phyloP scores from a whole-genome alignment of 2,113 vertebrate species.

The Neopipo cinnamomea region DNA sequence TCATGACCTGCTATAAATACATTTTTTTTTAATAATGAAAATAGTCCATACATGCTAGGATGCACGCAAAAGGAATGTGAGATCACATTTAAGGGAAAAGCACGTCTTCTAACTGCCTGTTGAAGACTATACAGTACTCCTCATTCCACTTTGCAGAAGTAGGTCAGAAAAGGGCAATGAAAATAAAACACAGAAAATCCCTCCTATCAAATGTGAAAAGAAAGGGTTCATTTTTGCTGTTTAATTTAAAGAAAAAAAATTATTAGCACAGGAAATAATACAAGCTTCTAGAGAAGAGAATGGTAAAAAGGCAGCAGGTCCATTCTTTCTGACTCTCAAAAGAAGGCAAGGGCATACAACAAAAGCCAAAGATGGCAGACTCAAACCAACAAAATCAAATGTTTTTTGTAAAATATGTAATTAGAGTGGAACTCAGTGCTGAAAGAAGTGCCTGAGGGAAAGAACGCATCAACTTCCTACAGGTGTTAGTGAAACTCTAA shows the following conservation, averaged over 20 bases:
- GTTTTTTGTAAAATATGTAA: background rate
- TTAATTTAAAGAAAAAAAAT: slow-evolving; percentile 1
- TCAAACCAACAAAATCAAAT: slow-evolving; percentile 1
- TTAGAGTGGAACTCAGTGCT: background rate
- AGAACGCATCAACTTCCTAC: background rate
- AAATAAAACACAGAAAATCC: slow-evolving; percentile 26
- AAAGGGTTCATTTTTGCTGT: background rate
- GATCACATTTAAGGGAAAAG: background rate
- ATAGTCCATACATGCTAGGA: background rate
- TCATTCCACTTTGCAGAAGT: background rate
- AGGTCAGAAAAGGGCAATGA: slow-evolving; percentile 30
- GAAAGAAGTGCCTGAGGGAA: background rate
- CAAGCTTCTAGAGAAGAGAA: background rate
- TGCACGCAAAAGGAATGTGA: background rate
- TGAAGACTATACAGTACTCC: background rate
- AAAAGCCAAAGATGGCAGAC: background rate
- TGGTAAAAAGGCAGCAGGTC: background rate
- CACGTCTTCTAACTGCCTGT: background rate
- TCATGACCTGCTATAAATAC: background rate
- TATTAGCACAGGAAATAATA: background rate
- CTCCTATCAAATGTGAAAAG: background rate
- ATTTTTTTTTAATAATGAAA: background rate
- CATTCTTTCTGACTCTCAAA: background rate
- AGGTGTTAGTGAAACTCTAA: background rate
- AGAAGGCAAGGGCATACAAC: background rate